Base-by-base conservation (phyloP, 2,888 invertebrate genomes). In the Leucania comma region DNA sequence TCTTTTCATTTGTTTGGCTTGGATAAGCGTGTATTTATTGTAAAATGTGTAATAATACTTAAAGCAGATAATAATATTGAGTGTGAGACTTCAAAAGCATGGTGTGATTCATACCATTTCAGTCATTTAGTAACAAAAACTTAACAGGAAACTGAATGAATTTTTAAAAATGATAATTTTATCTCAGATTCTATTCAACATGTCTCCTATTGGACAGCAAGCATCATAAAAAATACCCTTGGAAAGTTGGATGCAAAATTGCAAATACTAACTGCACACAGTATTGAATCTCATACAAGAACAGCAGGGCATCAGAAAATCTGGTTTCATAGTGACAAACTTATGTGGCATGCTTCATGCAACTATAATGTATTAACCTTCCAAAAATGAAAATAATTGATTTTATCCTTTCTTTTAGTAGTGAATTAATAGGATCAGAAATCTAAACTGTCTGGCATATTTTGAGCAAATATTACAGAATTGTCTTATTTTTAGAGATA, bases 31-130 rank as follows among this genome's bases (percentile, higher is more conserved):
- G 29, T 29, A 32, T 54, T 59, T 50, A 50, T 60, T 61, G 42
- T 42, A 51, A 72, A 42, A 62, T 51, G 22, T 62, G 20, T 22
- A 68, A 50, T 56, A 56, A 17, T 32, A 10, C 4, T 0, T 14
- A n/a, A 3, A 66, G n/a, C 29, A 24, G 1, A 8, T 59, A 29
- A 60, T 17, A 38, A 24, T 38, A 54, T 26, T 46, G 12, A n/a
- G 26, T 32, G 14, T 29, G n/a, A 48, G 24, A 35, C 32, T 24
- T 24, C 17, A 5, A n/a, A 10, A 12, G 22, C 22, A 20, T 32
- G 22, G 17, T 42, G 42, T 42, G 42, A 17, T 50, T 50, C 10
- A 22, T n/a, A n/a, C 42, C 12, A 35, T 35, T 35, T 35, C 35
- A 10, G 35, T 35, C 38, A 42, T 42, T 3, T 14, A 42, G 10